Base-by-base conservation (phyloP, 2,888 invertebrate species). In the Heliconius cydno region DNA sequence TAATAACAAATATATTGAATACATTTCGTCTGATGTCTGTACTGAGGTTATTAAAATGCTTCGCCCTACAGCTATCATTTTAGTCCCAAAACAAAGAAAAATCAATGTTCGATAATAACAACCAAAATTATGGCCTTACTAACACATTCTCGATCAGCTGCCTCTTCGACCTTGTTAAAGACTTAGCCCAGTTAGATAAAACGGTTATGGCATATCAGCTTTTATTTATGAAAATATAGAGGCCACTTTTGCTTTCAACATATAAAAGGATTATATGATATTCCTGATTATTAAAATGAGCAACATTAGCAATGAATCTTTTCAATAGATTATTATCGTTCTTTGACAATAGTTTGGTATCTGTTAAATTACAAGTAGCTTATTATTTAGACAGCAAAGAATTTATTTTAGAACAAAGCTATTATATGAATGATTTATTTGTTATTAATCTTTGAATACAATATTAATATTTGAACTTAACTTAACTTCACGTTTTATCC, bases 121-220 rank as follows among this genome's bases (percentile, higher is more conserved):
- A 86, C 82, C 87, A 80, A 92, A 94, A 94, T 93, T 90, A 93
- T 91, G 88, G 90, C 86, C 87, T 88, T 88, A 85, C 87, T 89
- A 91, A 91, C 90, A 89, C 90, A 91, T 91, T 88, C 89, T 90
- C 91, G 89, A 88, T 92, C 94, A 94, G 92, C 94, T 94, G 94
- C 91, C 87, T 86, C 80, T 81, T 87, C 88, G 86, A 90, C 90
- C 92, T 84, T 93, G 91, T 86, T 92, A 90, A 91, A 87, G 88
- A 94, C 92, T 89, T 92, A 89, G 92, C 92, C 92, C 91, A 93
- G 88, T 92, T 92, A 91, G 85, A 63, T 25, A 10, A 46, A 68
- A 68, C 46, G 19, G 63, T 57, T 46, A 63, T 22, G 34, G 52
- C 22, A 68, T 67, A 75, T 74, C 46, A 68, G 68, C 28, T 75